Evolutionary conservation across 1,140 invertebrate genomes (phyloP).

Genomic region (Drosophila micromelanica): DNA sequence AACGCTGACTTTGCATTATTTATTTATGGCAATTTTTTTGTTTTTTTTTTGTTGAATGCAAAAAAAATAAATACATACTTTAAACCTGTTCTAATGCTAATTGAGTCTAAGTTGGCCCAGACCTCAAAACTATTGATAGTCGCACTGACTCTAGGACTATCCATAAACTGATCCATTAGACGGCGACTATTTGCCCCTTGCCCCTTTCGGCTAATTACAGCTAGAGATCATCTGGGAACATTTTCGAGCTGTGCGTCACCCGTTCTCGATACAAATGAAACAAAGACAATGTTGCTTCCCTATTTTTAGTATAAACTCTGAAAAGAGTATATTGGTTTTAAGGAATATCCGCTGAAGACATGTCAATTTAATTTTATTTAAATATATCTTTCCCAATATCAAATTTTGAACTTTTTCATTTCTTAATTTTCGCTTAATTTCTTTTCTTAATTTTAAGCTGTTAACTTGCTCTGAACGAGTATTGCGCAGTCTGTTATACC

Average conservation of each 20-base stretch:
- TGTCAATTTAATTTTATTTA: no score
- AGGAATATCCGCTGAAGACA: no score
- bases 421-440: no score
- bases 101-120: conserved; percentile 5
- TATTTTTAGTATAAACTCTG: no score
- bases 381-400: no score
- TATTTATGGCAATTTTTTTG: conserved; percentile 26
- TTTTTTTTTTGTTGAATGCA: neutral
- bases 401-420: no score
- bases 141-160: neutral
- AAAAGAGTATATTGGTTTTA: no score
- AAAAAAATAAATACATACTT: neutral
- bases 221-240: neutral
- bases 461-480: no score
- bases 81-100: conserved; percentile 37
- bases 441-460: no score
- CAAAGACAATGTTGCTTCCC: neutral
- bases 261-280: conserved; percentile 10
- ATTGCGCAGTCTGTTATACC: no score
- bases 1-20: conserved; percentile 41
- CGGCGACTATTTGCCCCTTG: neutral
- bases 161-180: neutral
- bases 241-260: conserved; percentile 8
- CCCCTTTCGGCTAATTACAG: neutral
- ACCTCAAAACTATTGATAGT: conserved; percentile 3